phyloP scores from a whole-genome alignment of 2,888 invertebrate species.

The Calliphora vomitoria region DNA sequence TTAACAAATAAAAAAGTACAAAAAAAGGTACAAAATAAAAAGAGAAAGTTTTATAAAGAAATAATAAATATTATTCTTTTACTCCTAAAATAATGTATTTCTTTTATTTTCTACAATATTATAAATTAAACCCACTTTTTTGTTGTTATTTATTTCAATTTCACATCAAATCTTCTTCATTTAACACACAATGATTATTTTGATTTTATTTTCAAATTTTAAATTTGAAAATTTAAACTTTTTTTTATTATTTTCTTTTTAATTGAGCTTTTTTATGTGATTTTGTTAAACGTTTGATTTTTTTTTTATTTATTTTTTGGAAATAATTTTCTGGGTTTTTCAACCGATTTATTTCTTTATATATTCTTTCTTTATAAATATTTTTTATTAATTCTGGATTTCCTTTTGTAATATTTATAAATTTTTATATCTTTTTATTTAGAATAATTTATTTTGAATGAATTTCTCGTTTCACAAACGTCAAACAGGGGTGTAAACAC shows the following conservation, averaged over 20 bases:
- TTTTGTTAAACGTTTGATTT: slow-evolving; percentile 31
- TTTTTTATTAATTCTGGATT: slow-evolving; percentile 43
- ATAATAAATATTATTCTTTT: not conserved
- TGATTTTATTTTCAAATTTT: slow-evolving; percentile 16
- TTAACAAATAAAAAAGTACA: not conserved
- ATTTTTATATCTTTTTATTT: slow-evolving; percentile 43
- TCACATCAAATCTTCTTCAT: slow-evolving; percentile 21
- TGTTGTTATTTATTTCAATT: not conserved
- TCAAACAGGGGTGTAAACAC: slow-evolving; percentile 83
- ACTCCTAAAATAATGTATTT: not conserved
- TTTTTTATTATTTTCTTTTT: slow-evolving; percentile 11
- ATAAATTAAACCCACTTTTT: slow-evolving; percentile 43
- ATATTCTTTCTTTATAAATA: slow-evolving; percentile 2
- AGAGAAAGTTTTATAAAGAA: not conserved
- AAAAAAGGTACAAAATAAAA: not conserved
- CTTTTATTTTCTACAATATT: not conserved
- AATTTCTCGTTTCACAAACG: slow-evolving; percentile 78
- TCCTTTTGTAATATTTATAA: slow-evolving; percentile 22
- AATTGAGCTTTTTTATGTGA: not conserved
- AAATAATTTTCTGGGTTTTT: not conserved
- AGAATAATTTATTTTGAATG: slow-evolving; percentile 33
- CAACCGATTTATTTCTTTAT: slow-evolving; percentile 56
- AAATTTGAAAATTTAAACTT: slow-evolving; percentile 3
- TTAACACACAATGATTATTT: slow-evolving; percentile 15
- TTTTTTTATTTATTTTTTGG: no score